Percentiles rank a stretch among this genome's conserved stretches.
phyloP scores from a whole-genome alignment of 2,888 invertebrate species.

The Drosophila villosipedis region DNA sequence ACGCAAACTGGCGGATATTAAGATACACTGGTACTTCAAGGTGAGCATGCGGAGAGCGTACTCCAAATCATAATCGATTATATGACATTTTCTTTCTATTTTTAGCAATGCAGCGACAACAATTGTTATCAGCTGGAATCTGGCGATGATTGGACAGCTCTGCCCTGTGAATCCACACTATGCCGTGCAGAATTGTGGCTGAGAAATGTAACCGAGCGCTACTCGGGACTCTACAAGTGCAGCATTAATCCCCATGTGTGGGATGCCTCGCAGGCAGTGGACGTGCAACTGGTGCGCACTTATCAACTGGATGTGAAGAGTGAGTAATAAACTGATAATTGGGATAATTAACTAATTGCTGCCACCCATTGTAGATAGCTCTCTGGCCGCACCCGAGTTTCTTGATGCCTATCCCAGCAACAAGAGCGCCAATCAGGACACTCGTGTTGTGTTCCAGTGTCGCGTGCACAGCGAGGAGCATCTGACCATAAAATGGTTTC shows the following conservation, averaged over 20 bases:
- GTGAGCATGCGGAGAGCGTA: conserved; percentile 51
- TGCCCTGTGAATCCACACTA: conserved; percentile 80
- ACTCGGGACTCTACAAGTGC: conserved; percentile 85
- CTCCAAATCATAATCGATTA: background rate
- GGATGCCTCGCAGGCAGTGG: conserved; percentile 71
- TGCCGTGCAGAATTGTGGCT: conserved; percentile 80
- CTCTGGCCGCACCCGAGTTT: conserved; percentile 81
- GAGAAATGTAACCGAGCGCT: conserved; percentile 82
- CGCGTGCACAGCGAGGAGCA: conserved; percentile 83
- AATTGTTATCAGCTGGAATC: conserved; percentile 74
- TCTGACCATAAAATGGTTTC: conserved; percentile 84
- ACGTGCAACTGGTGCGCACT: conserved; percentile 83
- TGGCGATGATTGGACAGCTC: conserved; percentile 76
- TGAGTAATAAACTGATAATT: conserved; percentile 47
- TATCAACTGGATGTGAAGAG: conserved; percentile 84
- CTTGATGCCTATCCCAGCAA: conserved; percentile 82
- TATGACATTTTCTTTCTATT: background rate
- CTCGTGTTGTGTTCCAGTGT: conserved; percentile 83
- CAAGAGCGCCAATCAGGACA: conserved; percentile 68
- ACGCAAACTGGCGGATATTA: conserved; percentile 60
- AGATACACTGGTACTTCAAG: conserved; percentile 84
- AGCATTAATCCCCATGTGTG: conserved; percentile 79
- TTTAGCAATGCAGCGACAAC: conserved; percentile 81
- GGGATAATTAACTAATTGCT: background rate
- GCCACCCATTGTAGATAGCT: conserved; percentile 64